phyloP scores from a whole-genome alignment of 1,140 invertebrate genomes.

The Camponotus pennsylvanicus region DNA sequence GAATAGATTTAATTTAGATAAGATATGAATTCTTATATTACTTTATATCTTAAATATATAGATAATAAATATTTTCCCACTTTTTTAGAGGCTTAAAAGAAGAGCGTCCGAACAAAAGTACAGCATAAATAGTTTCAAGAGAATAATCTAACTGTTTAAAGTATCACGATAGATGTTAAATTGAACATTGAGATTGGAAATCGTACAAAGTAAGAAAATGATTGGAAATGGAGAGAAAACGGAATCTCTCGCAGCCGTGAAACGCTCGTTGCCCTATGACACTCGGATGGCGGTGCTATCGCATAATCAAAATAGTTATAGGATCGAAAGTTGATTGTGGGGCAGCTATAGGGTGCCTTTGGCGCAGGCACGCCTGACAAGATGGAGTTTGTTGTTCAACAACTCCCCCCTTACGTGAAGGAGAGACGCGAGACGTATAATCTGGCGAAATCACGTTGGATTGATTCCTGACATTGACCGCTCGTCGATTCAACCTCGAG shows the following conservation, averaged over 20 bases:
- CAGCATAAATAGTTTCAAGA: no score
- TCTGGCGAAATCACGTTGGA: conserved; percentile 77
- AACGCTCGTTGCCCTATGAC: conserved; percentile 53
- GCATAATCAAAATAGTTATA: conserved; percentile 46
- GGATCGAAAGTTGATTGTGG: conserved; percentile 73
- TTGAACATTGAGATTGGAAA: no score
- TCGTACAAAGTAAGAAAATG: no score
- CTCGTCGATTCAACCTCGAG: conserved; percentile 74
- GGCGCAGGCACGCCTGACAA: conserved; percentile 74
- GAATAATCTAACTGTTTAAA: no score
- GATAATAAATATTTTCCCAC: no score
- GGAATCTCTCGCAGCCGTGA: conserved; percentile 22
- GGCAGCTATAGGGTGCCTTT: conserved; percentile 71
- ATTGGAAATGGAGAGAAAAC: neutral
- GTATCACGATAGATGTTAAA: no score
- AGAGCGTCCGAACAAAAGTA: no score
- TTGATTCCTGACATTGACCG: conserved; percentile 80
- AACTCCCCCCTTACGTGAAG: conserved; percentile 50
- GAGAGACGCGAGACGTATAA: conserved; percentile 76
- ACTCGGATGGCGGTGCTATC: conserved; percentile 26
- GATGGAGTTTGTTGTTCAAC: conserved; percentile 68
- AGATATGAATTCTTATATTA: no score
- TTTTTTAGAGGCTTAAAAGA: no score
- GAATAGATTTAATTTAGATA: no score
- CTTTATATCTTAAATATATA: no score